These are phyloP conservation scores for Clarias batrachus DNA, from an alignment of 2,113 vertebrate genomes.

Conservation along the genomic window DNA sequence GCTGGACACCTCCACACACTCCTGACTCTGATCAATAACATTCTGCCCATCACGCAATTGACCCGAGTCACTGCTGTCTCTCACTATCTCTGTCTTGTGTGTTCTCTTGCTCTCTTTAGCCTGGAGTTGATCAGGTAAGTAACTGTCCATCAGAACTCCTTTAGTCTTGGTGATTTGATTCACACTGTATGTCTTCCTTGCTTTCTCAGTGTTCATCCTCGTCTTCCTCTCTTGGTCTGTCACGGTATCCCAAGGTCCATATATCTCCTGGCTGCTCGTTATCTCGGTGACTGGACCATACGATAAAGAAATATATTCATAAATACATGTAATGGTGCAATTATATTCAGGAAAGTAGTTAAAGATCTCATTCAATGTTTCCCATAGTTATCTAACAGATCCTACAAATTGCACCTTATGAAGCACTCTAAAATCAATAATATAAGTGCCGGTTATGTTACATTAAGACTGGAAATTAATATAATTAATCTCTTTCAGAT, in stretches of 20 bases:
- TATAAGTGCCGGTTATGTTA: neutral
- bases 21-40: neutral
- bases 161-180: neutral
- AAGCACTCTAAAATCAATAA: neutral
- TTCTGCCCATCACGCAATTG: conserved; percentile 8
- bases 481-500: neutral
- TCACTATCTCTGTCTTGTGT: neutral
- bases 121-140: neutral
- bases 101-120: neutral
- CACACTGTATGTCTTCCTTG: neutral
- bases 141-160: neutral
- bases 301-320: neutral
- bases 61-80: neutral
- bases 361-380: neutral
- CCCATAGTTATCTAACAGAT: neutral
- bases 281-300: neutral
- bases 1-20: conserved; percentile 9
- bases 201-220: neutral
- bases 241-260: conserved; percentile 12
- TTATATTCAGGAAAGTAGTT: neutral
- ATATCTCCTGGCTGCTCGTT: conserved; percentile 57
- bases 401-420: neutral
- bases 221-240: conserved; percentile 24
- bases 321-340: neutral
- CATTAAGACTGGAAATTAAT: neutral